These are phyloP conservation scores for Dioctria rufipes DNA, from an alignment of 2,888 invertebrate species.

Conservation along the genomic window DNA sequence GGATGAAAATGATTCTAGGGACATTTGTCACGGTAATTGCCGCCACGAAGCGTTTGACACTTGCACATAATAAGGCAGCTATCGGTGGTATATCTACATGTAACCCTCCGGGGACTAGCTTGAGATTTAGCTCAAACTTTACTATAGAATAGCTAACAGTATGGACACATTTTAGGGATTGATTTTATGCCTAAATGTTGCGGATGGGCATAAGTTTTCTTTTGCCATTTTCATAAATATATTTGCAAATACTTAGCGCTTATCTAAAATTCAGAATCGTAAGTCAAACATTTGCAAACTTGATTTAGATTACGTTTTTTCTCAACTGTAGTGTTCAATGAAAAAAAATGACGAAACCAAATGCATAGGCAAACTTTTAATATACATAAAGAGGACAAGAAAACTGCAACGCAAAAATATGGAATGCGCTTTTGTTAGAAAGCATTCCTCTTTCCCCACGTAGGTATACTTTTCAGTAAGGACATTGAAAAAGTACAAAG, in stretches of 20 bases:
- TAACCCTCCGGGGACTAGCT: background rate
- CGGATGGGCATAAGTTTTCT: conserved; percentile 1
- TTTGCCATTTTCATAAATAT: background rate
- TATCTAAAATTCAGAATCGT: conserved; percentile 37
- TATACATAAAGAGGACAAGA: too few species aligned
- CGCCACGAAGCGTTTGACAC: conserved; percentile 5
- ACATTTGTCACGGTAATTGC: background rate
- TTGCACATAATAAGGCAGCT: conserved; percentile 17
- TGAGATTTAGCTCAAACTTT: too few species aligned
- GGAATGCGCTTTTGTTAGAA: too few species aligned
- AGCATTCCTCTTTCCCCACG: too few species aligned
- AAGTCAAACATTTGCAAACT: conserved; percentile 11
- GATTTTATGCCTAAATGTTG: background rate
- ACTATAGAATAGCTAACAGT: background rate
- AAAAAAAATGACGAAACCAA: too few species aligned
- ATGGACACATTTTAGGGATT: background rate
- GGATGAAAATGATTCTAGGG: background rate
- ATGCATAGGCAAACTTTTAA: too few species aligned
- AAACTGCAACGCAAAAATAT: too few species aligned
- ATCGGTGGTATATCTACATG: background rate
- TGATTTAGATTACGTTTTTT: background rate
- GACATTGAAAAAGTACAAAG: too few species aligned
- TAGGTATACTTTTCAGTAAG: too few species aligned
- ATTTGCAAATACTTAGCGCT: conserved; percentile 29
- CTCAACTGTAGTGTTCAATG: too few species aligned